Percentiles rank a stretch among this genome's conserved stretches.
phyloP scores from a whole-genome alignment of 2,113 vertebrate species.

The Siniperca knerii region DNA sequence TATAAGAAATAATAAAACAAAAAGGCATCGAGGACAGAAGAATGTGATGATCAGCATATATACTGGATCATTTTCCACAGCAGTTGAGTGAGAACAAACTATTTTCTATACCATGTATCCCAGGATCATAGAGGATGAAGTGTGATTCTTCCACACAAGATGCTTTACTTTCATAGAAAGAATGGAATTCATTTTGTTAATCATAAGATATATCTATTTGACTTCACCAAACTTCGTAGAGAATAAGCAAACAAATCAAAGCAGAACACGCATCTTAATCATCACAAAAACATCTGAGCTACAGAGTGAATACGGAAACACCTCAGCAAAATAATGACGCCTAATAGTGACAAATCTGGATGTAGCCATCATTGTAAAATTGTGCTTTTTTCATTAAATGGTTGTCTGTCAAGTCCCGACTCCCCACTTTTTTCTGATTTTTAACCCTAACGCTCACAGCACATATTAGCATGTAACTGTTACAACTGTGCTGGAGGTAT shows the following conservation, averaged over 20 bases:
- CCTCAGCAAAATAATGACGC: conserved; percentile 11
- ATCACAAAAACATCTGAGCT: conserved; percentile 28
- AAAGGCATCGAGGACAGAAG: conserved; percentile 73
- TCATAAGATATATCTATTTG: conserved; percentile 68
- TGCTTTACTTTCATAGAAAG: conserved; percentile 97
- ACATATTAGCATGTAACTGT: neutral
- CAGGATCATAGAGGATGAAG: conserved; percentile 73
- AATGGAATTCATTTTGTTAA: conserved; percentile 87
- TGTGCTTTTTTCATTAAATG: conserved; percentile 64
- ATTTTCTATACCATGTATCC: conserved; percentile 55
- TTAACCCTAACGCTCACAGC: conserved; percentile 4
- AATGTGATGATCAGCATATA: conserved; percentile 65
- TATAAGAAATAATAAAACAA: conserved; percentile 48
- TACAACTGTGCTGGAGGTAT: conserved; percentile 19
- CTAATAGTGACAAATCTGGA: conserved; percentile 20
- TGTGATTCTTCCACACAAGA: conserved; percentile 83
- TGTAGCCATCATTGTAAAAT: conserved; percentile 27
- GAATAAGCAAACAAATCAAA: conserved; percentile 55
- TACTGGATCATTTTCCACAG: conserved; percentile 60
- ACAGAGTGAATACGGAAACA: conserved; percentile 22
- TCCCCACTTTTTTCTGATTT: neutral
- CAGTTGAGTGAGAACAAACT: conserved; percentile 57
- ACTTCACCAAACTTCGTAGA: conserved; percentile 68
- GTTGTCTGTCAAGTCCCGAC: neutral
- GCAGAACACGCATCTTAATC: conserved; percentile 32